These are phyloP conservation scores for Blennius ocellaris DNA, from an alignment of 2,113 vertebrate genomes.

Conservation along the genomic window DNA sequence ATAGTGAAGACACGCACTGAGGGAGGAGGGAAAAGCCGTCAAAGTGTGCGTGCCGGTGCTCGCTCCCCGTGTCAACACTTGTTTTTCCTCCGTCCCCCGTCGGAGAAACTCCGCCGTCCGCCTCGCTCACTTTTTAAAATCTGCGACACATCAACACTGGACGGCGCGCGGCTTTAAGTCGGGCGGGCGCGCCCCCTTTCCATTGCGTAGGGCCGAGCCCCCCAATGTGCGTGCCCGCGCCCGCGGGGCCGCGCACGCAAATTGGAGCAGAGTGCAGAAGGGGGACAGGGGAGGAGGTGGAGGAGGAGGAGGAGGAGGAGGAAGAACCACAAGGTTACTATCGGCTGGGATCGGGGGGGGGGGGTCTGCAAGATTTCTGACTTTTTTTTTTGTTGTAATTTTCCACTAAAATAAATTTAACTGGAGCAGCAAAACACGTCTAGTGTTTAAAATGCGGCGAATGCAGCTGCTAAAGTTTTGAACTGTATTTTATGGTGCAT, in stretches of 20 bases:
- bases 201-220: constrained; percentile 73
- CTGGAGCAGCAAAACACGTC: too few species aligned
- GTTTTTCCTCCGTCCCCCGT: background rate
- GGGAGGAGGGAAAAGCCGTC: background rate
- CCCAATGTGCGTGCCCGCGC: constrained; percentile 60
- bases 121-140: constrained; percentile 82
- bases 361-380: background rate
- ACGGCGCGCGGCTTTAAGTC: constrained; percentile 72
- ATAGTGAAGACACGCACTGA: background rate
- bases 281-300: constrained; percentile 24
- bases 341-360: background rate
- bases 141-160: constrained; percentile 85
- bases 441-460: too few species aligned
- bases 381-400: background rate
- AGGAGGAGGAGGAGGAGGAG: too few species aligned
- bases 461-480: too few species aligned
- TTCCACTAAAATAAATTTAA: too few species aligned
- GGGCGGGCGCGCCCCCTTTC: constrained; percentile 73
- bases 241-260: constrained; percentile 68
- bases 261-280: constrained; percentile 64
- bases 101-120: constrained; percentile 40
- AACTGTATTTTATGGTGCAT: too few species aligned
- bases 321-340: constrained; percentile 45
- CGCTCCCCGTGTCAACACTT: background rate
- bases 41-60: background rate